phyloP scores from a whole-genome alignment of 2,797 vertebrate species.

The Acrossocheilus fasciatus region DNA sequence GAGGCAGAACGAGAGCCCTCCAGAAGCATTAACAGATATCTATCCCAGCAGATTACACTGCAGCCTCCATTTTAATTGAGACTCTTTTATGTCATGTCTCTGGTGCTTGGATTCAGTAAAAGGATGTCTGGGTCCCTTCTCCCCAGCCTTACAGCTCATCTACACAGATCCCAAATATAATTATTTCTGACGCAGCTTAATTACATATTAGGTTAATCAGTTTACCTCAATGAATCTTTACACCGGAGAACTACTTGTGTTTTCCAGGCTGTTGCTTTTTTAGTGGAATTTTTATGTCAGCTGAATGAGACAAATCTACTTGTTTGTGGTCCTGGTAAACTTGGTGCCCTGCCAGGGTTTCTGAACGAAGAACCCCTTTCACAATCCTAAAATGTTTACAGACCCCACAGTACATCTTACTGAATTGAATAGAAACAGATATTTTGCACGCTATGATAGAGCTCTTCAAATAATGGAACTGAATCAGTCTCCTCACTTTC shows the following conservation, averaged over 20 bases:
- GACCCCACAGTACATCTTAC: not conserved
- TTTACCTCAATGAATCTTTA: conserved; percentile 23
- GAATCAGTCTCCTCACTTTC: not conserved
- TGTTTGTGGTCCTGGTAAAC: not conserved
- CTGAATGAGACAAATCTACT: not conserved
- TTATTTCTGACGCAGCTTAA: conserved; percentile 50
- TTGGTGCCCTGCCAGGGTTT: not conserved
- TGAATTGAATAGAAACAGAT: not conserved
- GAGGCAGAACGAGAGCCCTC: conserved; percentile 39
- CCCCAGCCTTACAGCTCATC: conserved; percentile 24
- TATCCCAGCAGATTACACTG: conserved; percentile 55
- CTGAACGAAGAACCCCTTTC: not conserved
- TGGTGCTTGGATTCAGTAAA: conserved; percentile 36
- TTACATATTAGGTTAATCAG: conserved; percentile 47
- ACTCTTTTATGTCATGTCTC: conserved; percentile 59
- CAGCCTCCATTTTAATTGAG: conserved; percentile 54
- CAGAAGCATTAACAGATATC: conserved; percentile 52
- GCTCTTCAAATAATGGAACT: not conserved
- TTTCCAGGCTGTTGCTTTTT: not conserved
- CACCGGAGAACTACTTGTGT: conserved; percentile 2
- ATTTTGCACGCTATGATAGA: not conserved
- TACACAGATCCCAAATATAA: conserved; percentile 38
- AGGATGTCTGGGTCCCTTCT: conserved; percentile 33
- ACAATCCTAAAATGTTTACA: not conserved
- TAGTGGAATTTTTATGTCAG: not conserved